Percentiles rank a stretch among this genome's conserved stretches.
phyloP scores from a whole-genome alignment of 2,113 vertebrate species.

The Atlantisia rogersi region DNA sequence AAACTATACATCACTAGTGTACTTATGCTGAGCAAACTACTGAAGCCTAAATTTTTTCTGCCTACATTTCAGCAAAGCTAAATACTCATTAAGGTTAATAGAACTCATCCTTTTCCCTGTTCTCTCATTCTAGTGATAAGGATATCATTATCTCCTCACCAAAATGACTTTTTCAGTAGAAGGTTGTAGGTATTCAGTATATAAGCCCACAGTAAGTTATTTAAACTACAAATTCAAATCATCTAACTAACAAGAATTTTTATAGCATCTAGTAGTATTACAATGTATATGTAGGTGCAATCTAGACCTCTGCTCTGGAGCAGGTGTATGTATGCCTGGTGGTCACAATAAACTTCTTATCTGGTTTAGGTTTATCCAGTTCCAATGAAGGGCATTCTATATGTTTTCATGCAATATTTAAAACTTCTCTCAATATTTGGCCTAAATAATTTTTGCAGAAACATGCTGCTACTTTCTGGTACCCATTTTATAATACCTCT shows the following conservation, averaged over 20 bases:
- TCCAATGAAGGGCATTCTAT: background rate
- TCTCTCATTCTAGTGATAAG: background rate
- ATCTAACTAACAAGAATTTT: background rate
- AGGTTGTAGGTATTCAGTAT: background rate
- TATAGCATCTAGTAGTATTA: background rate
- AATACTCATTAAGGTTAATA: background rate
- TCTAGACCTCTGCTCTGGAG: background rate
- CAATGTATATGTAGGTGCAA: fast-evolving
- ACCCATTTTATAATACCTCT: background rate
- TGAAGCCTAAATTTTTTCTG: background rate
- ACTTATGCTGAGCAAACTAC: background rate
- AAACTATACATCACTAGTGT: background rate
- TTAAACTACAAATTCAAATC: background rate
- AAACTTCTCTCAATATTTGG: background rate
- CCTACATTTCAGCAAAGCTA: background rate
- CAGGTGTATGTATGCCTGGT: background rate
- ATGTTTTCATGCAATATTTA: background rate
- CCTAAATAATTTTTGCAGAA: background rate
- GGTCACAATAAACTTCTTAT: background rate
- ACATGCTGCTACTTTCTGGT: background rate
- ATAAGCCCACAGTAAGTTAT: background rate
- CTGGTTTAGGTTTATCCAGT: background rate
- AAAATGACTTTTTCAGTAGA: background rate
- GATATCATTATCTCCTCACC: background rate
- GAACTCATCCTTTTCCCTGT: background rate